These are phyloP conservation scores for Diarsia rubi DNA, from an alignment of 2,888 invertebrate species.

Conservation along the genomic window DNA sequence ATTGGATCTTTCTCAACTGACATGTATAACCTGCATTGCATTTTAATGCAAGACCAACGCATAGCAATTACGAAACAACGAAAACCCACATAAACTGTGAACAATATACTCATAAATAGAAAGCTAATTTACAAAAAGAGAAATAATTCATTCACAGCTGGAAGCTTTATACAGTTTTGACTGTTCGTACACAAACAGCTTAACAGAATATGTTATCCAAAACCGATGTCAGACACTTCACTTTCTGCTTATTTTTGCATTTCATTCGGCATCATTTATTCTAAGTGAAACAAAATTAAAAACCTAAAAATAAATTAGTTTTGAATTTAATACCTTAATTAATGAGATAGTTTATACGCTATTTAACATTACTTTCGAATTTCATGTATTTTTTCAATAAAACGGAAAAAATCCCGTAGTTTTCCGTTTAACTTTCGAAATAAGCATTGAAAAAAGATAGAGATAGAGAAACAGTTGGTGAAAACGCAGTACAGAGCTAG, in stretches of 20 bases:
- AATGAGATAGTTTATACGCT: too few relatives aligned
- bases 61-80: neutral
- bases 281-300: neutral
- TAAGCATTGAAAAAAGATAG: too few relatives aligned
- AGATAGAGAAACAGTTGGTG: too few relatives aligned
- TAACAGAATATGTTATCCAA: conserved; percentile 22
- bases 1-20: neutral
- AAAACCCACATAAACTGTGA: conserved; percentile 14
- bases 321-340: neutral
- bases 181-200: conserved; percentile 11
- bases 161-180: conserved; percentile 23
- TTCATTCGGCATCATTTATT: neutral
- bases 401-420: too few relatives aligned
- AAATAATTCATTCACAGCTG: conserved; percentile 57
- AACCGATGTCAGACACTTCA: neutral
- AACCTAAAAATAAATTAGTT: neutral
- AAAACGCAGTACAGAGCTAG: too few relatives aligned
- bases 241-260: neutral
- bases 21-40: neutral
- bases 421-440: too few relatives aligned
- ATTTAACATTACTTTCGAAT: too few relatives aligned
- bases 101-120: conserved; percentile 45
- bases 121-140: conserved; percentile 47
- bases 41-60: neutral
- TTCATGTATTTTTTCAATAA: too few relatives aligned